phyloP scores from a whole-genome alignment of 2,113 vertebrate species.

The Antidorcas marsupialis region DNA sequence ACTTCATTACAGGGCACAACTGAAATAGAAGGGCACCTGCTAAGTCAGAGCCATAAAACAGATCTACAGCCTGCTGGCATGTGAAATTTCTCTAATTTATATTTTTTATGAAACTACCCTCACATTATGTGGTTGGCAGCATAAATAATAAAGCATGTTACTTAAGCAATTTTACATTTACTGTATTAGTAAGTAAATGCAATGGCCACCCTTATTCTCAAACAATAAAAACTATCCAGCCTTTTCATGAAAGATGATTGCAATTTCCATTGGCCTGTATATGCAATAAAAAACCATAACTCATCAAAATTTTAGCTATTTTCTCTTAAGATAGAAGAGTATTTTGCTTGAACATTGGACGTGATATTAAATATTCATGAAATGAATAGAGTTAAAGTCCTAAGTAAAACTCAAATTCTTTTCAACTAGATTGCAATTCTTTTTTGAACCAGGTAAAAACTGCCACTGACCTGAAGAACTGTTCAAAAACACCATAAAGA shows the following conservation, averaged over 20 bases:
- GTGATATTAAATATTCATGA: constrained; percentile 84
- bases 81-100: constrained; percentile 71
- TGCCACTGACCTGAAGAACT: constrained; percentile 1
- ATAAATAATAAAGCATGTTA: constrained; percentile 75
- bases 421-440: constrained; percentile 76
- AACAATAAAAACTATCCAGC: constrained; percentile 73
- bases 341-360: constrained; percentile 68
- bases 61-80: constrained; percentile 67
- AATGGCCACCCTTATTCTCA: constrained; percentile 64
- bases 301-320: constrained; percentile 81
- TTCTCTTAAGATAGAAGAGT: constrained; percentile 75
- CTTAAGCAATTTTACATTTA: constrained; percentile 70
- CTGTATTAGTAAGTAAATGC: constrained; percentile 76
- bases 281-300: constrained; percentile 71
- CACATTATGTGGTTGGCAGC: constrained; percentile 70
- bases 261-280: constrained; percentile 77
- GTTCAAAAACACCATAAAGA: background rate
- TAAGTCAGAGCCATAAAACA: constrained; percentile 65
- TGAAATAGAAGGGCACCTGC: constrained; percentile 65
- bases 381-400: constrained; percentile 63
- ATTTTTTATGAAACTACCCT: constrained; percentile 67
- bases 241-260: constrained; percentile 80
- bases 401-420: constrained; percentile 74
- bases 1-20: constrained; percentile 30
- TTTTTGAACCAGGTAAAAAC: background rate